Base-by-base conservation (phyloP, 2,113 vertebrate species). In the Archilochus colubris region DNA sequence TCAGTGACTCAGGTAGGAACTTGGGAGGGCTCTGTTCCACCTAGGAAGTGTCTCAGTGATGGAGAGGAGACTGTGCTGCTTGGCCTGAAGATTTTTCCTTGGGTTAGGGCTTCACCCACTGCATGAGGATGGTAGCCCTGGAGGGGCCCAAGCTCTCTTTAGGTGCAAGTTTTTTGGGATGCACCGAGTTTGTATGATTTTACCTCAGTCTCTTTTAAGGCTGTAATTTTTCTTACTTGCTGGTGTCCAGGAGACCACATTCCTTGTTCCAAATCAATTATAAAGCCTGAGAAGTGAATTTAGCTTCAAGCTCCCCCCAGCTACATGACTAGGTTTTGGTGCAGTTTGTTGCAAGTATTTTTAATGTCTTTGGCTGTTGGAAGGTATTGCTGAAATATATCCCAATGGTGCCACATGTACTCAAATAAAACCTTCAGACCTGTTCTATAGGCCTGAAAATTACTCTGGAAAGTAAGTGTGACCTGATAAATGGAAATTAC, bases 401-500 rank as follows among this genome's bases (percentile, higher is more conserved):
- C 44, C 22, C 48, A 78, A 31, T 21, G 1, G 11, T 67, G 46
- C 68, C 48, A 76, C 5, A 0, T 61, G 20, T 69, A 50, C 59
- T 77, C 40, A 76, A 77, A 82, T 79, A 94, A 95, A 94, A 75
- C 58, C n/a, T 64, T 89, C 58, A 66, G 17, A 36, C 12, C 21
- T 64, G n/a, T 69, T 89, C 79, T 85, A 8, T 5, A 87, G 76
- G 84, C 48, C 13, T 84, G 69, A 86, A 96, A 94, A 91, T 75
- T 2, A 72, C 6, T 44, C 66, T 86, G 79, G 88, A 94, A 96
- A 93, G 36, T 16, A 59, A 38, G 44, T 44, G 27, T 89, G 64
- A 76, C 67, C 36, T 67, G 33, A 51, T 82, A 86, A 93, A 93
- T 80, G 61, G 74, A 88, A 93, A 91, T 64, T 82, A 75, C 62